A percentile compares a stretch with the other conserved stretches of the same genome.
These are phyloP conservation scores for Pangasianodon hypophthalmus DNA, from an alignment of 2,113 vertebrate species.

Conservation along the genomic window DNA sequence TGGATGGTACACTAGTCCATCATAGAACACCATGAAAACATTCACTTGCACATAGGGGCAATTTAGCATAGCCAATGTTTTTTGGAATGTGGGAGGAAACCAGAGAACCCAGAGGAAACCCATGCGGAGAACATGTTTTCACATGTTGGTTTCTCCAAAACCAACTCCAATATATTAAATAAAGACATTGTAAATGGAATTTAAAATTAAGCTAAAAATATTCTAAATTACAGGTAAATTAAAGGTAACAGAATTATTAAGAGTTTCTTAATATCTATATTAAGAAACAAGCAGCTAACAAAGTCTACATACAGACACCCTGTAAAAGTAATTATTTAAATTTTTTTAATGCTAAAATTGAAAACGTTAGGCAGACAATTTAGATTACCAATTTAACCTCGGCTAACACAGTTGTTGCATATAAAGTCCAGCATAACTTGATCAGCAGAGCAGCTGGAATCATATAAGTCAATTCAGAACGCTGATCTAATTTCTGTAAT, in stretches of 20 bases:
- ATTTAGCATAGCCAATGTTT: background rate
- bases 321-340: background rate
- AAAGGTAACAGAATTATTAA: background rate
- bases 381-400: background rate
- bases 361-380: background rate
- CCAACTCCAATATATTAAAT: background rate
- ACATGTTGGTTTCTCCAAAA: too few species aligned
- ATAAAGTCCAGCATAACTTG: background rate
- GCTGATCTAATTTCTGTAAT: conserved; percentile 3
- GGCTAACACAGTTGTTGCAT: background rate
- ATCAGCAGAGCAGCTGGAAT: conserved; percentile 21
- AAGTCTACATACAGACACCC: background rate
- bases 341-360: background rate
- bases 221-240: background rate
- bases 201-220: background rate
- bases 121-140: background rate
- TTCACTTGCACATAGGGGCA: background rate
- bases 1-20: background rate
- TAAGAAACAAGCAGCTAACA: background rate
- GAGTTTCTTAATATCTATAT: background rate
- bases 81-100: background rate
- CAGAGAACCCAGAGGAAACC: background rate
- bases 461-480: conserved; percentile 8
- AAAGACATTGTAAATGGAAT: background rate
- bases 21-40: background rate